Percentiles rank a stretch among this genome's conserved stretches.
Conservation (phyloP, 2,797 vertebrate genomes). For the Cyprinodon diabolis region DNA sequence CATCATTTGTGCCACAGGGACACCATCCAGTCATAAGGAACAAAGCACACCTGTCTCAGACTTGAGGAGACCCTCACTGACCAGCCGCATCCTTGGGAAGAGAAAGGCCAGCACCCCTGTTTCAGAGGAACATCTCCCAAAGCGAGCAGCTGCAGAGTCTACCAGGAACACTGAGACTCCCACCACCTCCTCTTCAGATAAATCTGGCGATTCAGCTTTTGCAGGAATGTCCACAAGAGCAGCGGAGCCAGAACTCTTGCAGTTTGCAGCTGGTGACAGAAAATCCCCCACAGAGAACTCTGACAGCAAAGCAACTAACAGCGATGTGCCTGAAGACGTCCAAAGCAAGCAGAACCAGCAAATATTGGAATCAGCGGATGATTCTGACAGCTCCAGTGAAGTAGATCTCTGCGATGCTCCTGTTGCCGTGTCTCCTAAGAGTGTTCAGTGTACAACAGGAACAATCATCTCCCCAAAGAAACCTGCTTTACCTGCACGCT, state of each 20-base stretch:
- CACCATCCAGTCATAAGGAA: slow-evolving; percentile 38
- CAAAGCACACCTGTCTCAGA: slow-evolving; percentile 8
- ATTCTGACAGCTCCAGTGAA: slow-evolving; percentile 61
- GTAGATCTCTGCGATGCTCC: slow-evolving; percentile 63
- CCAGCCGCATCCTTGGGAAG: slow-evolving; percentile 71
- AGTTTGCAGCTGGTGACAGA: slow-evolving; percentile 16
- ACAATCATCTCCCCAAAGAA: slow-evolving; percentile 21
- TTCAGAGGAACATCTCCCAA: slow-evolving; percentile 47
- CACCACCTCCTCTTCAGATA: slow-evolving; percentile 26
- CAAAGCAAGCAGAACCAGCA: slow-evolving; percentile 17
- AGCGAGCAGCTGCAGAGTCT: slow-evolving; percentile 34
- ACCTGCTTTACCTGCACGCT: slow-evolving; percentile 21
- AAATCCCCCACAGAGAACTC: slow-evolving; percentile 23
- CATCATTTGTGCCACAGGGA: slow-evolving; percentile 35
- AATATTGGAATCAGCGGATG: slow-evolving; percentile 18
- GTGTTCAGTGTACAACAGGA: slow-evolving; percentile 11
- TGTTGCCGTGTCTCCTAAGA: slow-evolving; percentile 25
- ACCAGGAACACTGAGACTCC: slow-evolving; percentile 26
- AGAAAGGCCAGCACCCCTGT: slow-evolving; percentile 65
- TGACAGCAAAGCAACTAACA: slow-evolving; percentile 3
- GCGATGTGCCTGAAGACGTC: slow-evolving; percentile 5
- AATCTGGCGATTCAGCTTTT: neutral
- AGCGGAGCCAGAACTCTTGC: slow-evolving; percentile 16
- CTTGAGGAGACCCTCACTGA: slow-evolving; percentile 46
- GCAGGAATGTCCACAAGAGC: slow-evolving; percentile 2